Evolutionary conservation across 2,797 vertebrate species (phyloP).

Genomic region (Dromococcyx pavoninus): DNA sequence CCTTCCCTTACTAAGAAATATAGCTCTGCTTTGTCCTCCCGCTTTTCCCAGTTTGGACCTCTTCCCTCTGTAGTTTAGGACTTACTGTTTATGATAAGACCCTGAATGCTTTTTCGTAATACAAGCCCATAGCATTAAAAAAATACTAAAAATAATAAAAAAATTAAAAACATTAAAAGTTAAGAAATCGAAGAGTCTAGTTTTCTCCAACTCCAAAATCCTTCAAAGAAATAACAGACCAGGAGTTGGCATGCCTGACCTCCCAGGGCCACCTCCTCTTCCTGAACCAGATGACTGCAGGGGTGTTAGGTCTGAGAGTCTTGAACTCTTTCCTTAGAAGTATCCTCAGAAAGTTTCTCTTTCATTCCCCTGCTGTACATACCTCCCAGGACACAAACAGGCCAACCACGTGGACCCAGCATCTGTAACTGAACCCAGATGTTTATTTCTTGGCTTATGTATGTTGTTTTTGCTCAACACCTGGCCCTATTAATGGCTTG

Average conservation of each 20-base stretch:
- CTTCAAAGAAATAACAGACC: background rate
- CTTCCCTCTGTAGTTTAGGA: background rate
- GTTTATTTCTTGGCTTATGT: slow-evolving; percentile 24
- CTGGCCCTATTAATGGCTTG: background rate
- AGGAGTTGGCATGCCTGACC: slow-evolving; percentile 4
- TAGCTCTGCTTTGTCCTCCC: background rate
- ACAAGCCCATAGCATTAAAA: background rate
- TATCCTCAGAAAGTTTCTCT: background rate
- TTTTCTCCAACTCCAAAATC: background rate
- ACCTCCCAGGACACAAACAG: slow-evolving; percentile 18
- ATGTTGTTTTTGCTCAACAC: background rate
- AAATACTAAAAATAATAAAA: background rate
- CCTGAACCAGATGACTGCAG: background rate
- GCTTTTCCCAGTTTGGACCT: background rate
- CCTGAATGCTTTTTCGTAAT: background rate
- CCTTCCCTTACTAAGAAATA: background rate
- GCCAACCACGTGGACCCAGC: background rate
- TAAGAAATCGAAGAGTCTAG: background rate
- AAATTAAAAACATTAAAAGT: background rate
- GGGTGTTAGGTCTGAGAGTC: background rate
- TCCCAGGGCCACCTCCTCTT: background rate
- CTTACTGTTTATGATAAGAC: background rate
- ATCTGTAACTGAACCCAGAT: slow-evolving; percentile 55
- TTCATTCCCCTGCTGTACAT: background rate
- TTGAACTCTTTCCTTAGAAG: slow-evolving; percentile 38